These are phyloP conservation scores for Synergus itoensis DNA, from an alignment of 2,888 invertebrate species.

Conservation along the genomic window DNA sequence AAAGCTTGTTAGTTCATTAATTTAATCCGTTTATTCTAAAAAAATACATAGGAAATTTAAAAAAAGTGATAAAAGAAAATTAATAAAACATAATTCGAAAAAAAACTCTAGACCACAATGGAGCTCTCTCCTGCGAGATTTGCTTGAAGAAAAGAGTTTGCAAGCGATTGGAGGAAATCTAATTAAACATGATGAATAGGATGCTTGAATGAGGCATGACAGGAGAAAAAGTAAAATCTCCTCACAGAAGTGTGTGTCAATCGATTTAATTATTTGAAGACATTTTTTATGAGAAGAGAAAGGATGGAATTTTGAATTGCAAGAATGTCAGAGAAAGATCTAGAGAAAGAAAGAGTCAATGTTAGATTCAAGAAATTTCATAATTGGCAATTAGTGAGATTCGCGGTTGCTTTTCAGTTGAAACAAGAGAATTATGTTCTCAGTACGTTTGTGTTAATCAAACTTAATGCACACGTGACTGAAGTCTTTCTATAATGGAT, in stretches of 20 bases:
- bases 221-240: not conserved
- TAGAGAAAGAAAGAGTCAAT: not conserved
- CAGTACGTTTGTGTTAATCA: not conserved
- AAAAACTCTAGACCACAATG: not conserved
- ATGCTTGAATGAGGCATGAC: not conserved
- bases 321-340: not conserved
- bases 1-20: no score
- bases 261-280: slow-evolving; percentile 35
- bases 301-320: not conserved
- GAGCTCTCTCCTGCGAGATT: not conserved
- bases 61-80: not conserved
- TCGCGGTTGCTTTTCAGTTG: slow-evolving; percentile 22
- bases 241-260: slow-evolving; percentile 1
- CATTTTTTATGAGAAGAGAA: not conserved
- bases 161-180: slow-evolving; percentile 4
- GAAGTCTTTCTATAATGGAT: not conserved
- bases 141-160: slow-evolving; percentile 27
- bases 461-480: not conserved
- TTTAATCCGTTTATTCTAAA: no score
- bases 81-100: not conserved
- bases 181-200: slow-evolving; percentile 14
- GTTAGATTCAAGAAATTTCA: slow-evolving; percentile 8
- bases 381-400: slow-evolving; percentile 9
- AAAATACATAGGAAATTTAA: not conserved
- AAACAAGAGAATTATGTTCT: slow-evolving; percentile 1